These are phyloP conservation scores for Cantharis flavilabris DNA, from an alignment of 2,888 invertebrate genomes.

Conservation along the genomic window DNA sequence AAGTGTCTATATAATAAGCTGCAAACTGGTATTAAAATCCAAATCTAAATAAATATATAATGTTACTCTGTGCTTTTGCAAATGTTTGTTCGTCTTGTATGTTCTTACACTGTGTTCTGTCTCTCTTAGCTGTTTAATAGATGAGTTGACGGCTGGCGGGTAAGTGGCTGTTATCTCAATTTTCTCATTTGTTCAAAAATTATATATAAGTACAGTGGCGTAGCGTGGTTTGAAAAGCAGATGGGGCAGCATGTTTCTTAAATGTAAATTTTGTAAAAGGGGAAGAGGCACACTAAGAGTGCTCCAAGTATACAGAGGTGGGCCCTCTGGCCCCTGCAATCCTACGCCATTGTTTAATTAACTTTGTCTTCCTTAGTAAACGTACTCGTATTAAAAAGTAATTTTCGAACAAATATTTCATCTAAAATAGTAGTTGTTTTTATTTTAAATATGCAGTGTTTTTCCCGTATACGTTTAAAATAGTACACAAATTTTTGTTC, in stretches of 20 bases:
- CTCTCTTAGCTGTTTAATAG: slow-evolving; percentile 80
- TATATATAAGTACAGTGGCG: not conserved
- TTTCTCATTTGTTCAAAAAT: slow-evolving; percentile 18
- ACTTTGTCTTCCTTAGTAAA: not conserved
- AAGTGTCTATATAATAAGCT: too few relatives aligned
- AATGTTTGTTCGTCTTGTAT: slow-evolving; percentile 41
- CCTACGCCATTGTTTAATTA: not conserved
- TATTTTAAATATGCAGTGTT: not conserved
- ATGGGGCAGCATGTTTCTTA: too few relatives aligned
- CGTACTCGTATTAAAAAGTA: not conserved
- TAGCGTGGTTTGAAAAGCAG: too few relatives aligned
- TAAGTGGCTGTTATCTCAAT: slow-evolving; percentile 61
- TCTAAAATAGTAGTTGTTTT: not conserved
- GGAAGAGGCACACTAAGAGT: too few relatives aligned
- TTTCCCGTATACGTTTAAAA: not conserved
- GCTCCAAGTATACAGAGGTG: too few relatives aligned
- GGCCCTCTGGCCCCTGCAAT: too few relatives aligned
- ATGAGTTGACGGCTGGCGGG: slow-evolving; percentile 80
- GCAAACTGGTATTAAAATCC: not conserved
- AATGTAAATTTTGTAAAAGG: too few relatives aligned
- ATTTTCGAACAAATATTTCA: not conserved
- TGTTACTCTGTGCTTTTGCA: slow-evolving; percentile 26
- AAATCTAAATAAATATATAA: not conserved
- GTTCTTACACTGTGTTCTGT: slow-evolving; percentile 52
- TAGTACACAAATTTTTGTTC: not conserved